Conservation (phyloP, 1,140 invertebrate genomes). For the Araneus ventricosus region DNA sequence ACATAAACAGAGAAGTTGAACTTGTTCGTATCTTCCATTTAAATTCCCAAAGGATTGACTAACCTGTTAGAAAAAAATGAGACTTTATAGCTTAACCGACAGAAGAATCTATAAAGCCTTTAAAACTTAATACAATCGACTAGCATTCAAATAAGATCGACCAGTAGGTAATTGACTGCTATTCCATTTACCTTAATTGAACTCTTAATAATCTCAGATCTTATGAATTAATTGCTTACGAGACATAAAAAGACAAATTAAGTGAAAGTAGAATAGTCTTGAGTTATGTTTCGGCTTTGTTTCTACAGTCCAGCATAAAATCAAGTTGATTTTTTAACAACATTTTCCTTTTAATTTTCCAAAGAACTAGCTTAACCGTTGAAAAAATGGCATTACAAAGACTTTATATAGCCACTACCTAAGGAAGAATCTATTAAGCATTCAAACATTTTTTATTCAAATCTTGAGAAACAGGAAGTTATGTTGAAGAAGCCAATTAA, state of each 20-base stretch:
- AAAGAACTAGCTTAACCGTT: too few relatives aligned
- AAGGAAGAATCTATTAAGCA: background rate
- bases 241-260: background rate
- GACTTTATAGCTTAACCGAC: too few relatives aligned
- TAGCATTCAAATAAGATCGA: background rate
- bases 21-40: too few relatives aligned
- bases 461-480: background rate
- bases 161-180: background rate
- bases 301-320: background rate
- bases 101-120: too few relatives aligned
- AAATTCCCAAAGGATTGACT: too few relatives aligned
- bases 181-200: background rate
- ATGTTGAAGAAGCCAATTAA: background rate
- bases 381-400: too few relatives aligned
- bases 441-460: background rate
- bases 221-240: slow-evolving; percentile 20
- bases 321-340: background rate
- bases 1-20: too few relatives aligned
- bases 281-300: background rate
- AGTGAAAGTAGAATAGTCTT: background rate
- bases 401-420: too few relatives aligned
- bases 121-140: too few relatives aligned
- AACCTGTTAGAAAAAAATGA: too few relatives aligned
- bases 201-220: background rate
- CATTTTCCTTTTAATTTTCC: background rate